A percentile compares a stretch with the other conserved stretches of the same genome.
phyloP scores from a whole-genome alignment of 2,888 invertebrate genomes.

The Drosophila vallismaia region DNA sequence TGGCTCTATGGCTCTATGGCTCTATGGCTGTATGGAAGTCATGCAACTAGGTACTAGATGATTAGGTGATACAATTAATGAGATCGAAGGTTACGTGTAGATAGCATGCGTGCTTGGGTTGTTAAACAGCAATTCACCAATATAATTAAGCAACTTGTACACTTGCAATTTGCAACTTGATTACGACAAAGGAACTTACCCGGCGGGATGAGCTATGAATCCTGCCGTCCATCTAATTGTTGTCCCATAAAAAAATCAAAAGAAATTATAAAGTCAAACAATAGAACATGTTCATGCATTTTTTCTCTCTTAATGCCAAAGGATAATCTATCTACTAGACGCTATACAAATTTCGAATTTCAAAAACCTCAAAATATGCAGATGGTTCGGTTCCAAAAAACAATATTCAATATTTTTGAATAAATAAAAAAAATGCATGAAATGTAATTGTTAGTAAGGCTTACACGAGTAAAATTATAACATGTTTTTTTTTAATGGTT shows the following conservation, averaged over 20 bases:
- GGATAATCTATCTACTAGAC: background rate
- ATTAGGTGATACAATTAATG: slow-evolving; percentile 8
- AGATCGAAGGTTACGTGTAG: slow-evolving; percentile 10
- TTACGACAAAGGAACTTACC: slow-evolving; percentile 82
- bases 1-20: slow-evolving; percentile 3
- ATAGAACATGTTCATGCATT: slow-evolving; percentile 83
- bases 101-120: slow-evolving; percentile 17
- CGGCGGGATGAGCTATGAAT: slow-evolving; percentile 84
- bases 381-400: background rate
- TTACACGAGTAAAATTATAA: background rate
- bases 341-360: background rate
- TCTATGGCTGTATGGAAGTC: slow-evolving; percentile 10
- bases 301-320: slow-evolving; percentile 20
- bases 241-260: slow-evolving; percentile 84
- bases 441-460: slow-evolving; percentile 28
- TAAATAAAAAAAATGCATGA: slow-evolving; percentile 37
- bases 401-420: background rate
- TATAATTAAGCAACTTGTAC: slow-evolving; percentile 49
- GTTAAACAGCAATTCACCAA: slow-evolving; percentile 26
- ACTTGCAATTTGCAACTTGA: slow-evolving; percentile 56
- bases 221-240: slow-evolving; percentile 85
- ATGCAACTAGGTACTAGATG: slow-evolving; percentile 36
- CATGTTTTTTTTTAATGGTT: slow-evolving; percentile 3
- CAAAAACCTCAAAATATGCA: background rate
- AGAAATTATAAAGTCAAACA: slow-evolving; percentile 84